Evolutionary conservation across 2,888 invertebrate species (phyloP), one percentile per base, ranked within the genome.

Genomic region (Apamea monoglypha): DNA sequence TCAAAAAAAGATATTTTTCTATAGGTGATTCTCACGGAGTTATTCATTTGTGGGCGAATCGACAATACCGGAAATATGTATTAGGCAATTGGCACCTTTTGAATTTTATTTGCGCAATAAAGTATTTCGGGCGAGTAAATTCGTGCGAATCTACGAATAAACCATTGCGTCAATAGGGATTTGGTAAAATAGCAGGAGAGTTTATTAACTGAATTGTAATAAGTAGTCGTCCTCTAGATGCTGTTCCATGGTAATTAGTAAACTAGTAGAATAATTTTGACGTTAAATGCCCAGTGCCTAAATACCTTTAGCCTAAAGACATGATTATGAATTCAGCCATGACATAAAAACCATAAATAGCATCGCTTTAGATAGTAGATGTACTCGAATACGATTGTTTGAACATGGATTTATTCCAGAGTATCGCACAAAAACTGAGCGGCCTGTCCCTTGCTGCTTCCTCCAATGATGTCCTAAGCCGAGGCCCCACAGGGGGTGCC

Each of bases 161-260:
- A 14, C 47, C 12, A 73, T 50, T 66, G 47, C 47, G 7, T n/a
- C 21, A 63, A 69, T 36, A 70, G 7, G 18, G 18, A 10, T 40
- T 36, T 5, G 47, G 29, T 71, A 6, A 74, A 40, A 74, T 74
- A 25, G n/a, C 32, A 47, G 56, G 16, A 56, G 47, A 63, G 32
- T 78, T 64, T 64, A 59, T 67, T 36, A 53, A 64, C n/a, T 36
- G 5, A 64, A 72, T 61, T 67, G 16, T 18, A 63, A 61, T 64
- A 63, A 36, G 12, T 61, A 59, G n/a, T 44, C 56, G 18, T 68
- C n/a, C 16, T 44, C 1, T 47, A 32, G 6, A 21, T 40, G 53
- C 32, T 25, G 5, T 25, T 79, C 18, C 16, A 25, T 61, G 2
- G 21, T 50, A 59, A 25, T 29, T 81, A 79, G 3, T 78, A 16